These are phyloP conservation scores for Lagorchestes hirsutus DNA, from an alignment of 2,797 vertebrate species.

Conservation along the genomic window DNA sequence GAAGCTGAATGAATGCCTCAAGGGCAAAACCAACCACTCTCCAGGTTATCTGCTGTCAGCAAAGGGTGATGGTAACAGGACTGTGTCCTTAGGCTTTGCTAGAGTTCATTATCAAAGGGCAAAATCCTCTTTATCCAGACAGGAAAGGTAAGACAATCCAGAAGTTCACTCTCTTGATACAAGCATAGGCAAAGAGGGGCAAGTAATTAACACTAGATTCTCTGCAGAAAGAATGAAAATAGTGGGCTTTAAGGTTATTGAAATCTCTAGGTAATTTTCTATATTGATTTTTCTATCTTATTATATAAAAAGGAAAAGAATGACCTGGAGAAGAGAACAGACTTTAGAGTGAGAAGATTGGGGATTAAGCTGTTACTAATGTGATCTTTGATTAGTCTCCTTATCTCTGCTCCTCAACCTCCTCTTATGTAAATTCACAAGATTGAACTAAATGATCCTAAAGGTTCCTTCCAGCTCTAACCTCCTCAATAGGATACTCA, in stretches of 20 bases:
- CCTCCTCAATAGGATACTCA: background rate
- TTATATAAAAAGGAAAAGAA: background rate
- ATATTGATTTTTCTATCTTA: conserved; percentile 10
- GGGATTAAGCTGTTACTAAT: background rate
- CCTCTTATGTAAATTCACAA: background rate
- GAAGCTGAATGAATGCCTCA: conserved; percentile 21
- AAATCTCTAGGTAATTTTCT: background rate
- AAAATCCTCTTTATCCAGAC: conserved; percentile 17
- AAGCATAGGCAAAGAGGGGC: background rate
- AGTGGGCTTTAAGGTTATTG: background rate
- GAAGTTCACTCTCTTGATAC: conserved; percentile 18
- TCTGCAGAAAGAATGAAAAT: background rate
- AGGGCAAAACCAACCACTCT: background rate
- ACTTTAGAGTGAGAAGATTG: background rate
- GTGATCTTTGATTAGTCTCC: background rate
- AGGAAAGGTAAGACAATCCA: background rate
- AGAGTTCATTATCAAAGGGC: background rate
- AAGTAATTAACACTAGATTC: background rate
- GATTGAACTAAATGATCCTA: background rate
- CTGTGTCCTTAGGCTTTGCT: background rate
- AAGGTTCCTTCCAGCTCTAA: background rate
- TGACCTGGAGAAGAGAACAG: background rate
- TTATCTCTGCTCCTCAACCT: background rate
- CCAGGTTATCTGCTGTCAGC: background rate
- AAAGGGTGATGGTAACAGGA: background rate